phyloP scores from a whole-genome alignment of 2,888 invertebrate species.

The Aspidiotus destructor region DNA sequence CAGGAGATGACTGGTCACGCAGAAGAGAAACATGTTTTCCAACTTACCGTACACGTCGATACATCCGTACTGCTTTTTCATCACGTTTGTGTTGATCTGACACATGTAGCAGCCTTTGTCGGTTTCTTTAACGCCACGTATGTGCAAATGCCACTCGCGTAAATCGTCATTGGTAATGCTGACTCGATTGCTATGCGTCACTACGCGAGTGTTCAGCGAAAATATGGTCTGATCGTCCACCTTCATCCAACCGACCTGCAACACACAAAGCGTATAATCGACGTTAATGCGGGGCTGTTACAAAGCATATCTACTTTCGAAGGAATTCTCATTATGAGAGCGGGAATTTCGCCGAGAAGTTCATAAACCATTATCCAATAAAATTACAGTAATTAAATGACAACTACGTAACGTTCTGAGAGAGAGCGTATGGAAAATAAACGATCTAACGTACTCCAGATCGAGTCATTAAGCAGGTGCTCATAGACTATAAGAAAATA shows the following conservation, averaged over 20 bases:
- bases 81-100: constrained; percentile 77
- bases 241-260: constrained; percentile 78
- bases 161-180: constrained; percentile 68
- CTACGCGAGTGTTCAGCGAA: constrained; percentile 71
- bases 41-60: constrained; percentile 75
- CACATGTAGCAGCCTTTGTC: constrained; percentile 87
- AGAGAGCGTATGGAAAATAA: too few relatives aligned
- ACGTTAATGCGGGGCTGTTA: too few relatives aligned
- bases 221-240: constrained; percentile 85
- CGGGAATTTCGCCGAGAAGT: too few relatives aligned
- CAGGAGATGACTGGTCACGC: too few relatives aligned
- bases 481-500: too few relatives aligned
- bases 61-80: constrained; percentile 80
- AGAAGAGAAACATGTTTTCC: background rate
- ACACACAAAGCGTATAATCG: constrained; percentile 35
- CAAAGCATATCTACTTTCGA: too few relatives aligned
- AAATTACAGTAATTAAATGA: too few relatives aligned
- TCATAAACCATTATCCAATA: too few relatives aligned
- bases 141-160: constrained; percentile 75
- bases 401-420: too few relatives aligned
- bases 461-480: too few relatives aligned
- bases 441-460: too few relatives aligned
- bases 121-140: constrained; percentile 67
- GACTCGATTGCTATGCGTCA: constrained; percentile 73
- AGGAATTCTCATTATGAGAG: too few relatives aligned